Evolutionary conservation across 2,113 vertebrate genomes (phyloP).

Genomic region (Telmatochromis sp.): DNA sequence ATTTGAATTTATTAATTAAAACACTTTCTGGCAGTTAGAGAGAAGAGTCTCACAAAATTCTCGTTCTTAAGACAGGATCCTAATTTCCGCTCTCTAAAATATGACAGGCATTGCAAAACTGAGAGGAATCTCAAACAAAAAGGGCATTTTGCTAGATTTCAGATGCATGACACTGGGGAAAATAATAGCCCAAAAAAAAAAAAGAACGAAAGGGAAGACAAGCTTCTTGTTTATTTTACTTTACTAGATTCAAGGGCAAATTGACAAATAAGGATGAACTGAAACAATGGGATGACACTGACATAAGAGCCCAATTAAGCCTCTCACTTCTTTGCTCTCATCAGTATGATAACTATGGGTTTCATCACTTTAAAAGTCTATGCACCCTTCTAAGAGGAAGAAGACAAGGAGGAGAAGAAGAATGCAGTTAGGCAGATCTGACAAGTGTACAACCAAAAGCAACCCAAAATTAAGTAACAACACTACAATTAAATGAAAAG

Average conservation of each 20-base stretch:
- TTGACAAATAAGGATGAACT: background rate
- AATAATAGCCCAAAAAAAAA: background rate
- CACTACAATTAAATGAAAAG: background rate
- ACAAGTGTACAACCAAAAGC: background rate
- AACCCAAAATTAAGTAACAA: background rate
- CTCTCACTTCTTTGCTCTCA: background rate
- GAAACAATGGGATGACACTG: background rate
- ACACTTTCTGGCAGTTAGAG: background rate
- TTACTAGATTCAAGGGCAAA: slow-evolving; percentile 1
- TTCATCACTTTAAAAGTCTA: slow-evolving; percentile 7
- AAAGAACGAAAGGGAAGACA: background rate
- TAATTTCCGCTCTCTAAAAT: background rate
- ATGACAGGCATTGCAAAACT: background rate
- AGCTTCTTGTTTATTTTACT: background rate
- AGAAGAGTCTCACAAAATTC: background rate
- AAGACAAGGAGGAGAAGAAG: background rate
- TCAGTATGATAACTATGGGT: slow-evolving; percentile 15
- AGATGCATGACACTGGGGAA: background rate
- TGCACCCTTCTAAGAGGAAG: background rate
- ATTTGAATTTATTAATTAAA: background rate
- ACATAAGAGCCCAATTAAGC: background rate
- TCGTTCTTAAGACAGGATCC: background rate
- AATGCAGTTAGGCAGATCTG: background rate
- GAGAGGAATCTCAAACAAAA: background rate
- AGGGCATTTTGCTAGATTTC: background rate